Evolutionary conservation across 1,140 invertebrate genomes (phyloP), one percentile per base, ranked within the genome.

Genomic region (Scaptomyza pallida): DNA sequence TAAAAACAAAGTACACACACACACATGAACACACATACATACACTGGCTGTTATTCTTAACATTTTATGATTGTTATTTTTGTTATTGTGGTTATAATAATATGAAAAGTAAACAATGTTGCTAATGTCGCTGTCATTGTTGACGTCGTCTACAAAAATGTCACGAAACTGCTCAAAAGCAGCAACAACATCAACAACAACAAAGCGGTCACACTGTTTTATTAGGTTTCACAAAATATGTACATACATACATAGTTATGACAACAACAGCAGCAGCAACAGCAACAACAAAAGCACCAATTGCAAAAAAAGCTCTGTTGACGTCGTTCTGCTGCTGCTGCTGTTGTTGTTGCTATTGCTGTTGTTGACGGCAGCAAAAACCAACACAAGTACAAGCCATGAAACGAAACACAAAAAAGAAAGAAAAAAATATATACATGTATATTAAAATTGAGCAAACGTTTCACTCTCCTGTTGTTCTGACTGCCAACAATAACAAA

Each of bases 21-120:
- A 3, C 10, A n/a, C 4, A 30, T n/a, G n/a, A 6, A 35, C 33
- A 35, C 2, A 35, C 8, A 35, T 3, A 35, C 1, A n/a, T n/a
- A 37, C 9, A 30, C 72, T 55, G 80, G 57, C 80, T 70, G 48
- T 70, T 75, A 72, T 79, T 79, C 71, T 71, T 71, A 68, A 71
- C 51, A 44, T 52, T 55, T 61, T 40, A 54, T 52, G 41, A 19
- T 37, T 55, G 44, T 50, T 56, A 9, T 55, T 63, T 44, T 52
- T 72, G 68, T 48, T 75, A 72, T 37, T 76, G 57, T 47, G 57
- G 64, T 72, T 70, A 80, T 81, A 74, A 80, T 80, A 85, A 85
- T 85, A 80, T 60, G 69, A 80, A 86, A 86, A 80, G 69, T 80
- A 80, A 85, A 85, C 80, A 85, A 76, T 73, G 81, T 86, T 73